A percentile compares a stretch with the other conserved stretches of the same genome.
These are phyloP conservation scores for Cephalophus harveyi DNA, from an alignment of 2,113 vertebrate genomes.

Conservation along the genomic window DNA sequence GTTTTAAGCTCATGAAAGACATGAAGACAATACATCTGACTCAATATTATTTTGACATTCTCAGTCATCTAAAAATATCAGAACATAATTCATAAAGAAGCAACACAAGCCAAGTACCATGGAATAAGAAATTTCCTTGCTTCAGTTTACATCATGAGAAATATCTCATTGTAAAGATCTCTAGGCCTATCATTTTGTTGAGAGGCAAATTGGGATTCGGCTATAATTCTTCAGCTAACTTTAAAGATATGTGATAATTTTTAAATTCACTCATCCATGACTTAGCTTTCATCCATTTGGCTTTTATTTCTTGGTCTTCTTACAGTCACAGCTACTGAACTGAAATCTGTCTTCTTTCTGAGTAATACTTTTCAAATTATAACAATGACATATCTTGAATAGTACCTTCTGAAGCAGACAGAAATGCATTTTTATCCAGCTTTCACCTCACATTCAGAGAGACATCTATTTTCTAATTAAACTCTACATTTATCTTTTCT, in stretches of 20 bases:
- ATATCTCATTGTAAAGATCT: neutral
- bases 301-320: constrained; percentile 65
- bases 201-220: neutral
- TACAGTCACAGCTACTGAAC: constrained; percentile 57
- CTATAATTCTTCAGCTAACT: constrained; percentile 53
- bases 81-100: constrained; percentile 36
- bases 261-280: constrained; percentile 52
- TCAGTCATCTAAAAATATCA: constrained; percentile 42
- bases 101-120: neutral
- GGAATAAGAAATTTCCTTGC: neutral
- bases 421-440: constrained; percentile 48
- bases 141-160: constrained; percentile 21
- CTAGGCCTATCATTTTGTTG: neutral
- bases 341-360: constrained; percentile 66
- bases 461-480: constrained; percentile 71
- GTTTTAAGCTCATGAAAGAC: constrained; percentile 33
- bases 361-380: constrained; percentile 68
- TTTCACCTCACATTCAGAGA: constrained; percentile 59
- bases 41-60: constrained; percentile 48
- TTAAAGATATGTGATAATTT: constrained; percentile 55
- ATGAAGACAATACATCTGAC: constrained; percentile 11
- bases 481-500: constrained; percentile 62
- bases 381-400: constrained; percentile 62
- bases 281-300: constrained; percentile 50
- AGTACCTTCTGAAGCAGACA: constrained; percentile 59